phyloP scores from a whole-genome alignment of 2,113 vertebrate species.

The Colius striatus region DNA sequence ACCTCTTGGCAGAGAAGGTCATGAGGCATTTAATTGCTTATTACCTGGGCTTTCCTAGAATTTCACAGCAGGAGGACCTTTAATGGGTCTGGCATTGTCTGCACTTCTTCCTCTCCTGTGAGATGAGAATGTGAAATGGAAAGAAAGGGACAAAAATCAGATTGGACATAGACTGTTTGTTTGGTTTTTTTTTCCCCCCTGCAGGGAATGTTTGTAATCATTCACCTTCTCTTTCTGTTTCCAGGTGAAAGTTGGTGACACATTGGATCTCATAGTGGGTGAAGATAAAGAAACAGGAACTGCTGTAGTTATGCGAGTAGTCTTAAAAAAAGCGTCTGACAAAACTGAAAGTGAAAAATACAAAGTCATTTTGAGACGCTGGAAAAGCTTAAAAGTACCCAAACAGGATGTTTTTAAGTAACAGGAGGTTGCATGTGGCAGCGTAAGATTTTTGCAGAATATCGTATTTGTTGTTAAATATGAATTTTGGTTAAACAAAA shows the following conservation, averaged over 20 bases:
- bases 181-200: no score
- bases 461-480: slow-evolving; percentile 1
- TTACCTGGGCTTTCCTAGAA: not conserved
- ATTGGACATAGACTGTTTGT: not conserved
- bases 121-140: not conserved
- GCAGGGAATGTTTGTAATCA: not conserved
- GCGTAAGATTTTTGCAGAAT: not conserved
- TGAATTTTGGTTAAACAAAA: slow-evolving; percentile 66
- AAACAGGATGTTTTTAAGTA: slow-evolving; percentile 81
- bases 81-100: not conserved
- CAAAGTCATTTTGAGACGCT: slow-evolving; percentile 87
- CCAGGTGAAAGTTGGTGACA: slow-evolving; percentile 93
- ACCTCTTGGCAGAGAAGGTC: not conserved
- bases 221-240: not conserved
- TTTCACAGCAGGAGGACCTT: not conserved
- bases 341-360: slow-evolving; percentile 82
- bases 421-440: not conserved
- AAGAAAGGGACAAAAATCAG: not conserved
- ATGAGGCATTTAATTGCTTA: not conserved
- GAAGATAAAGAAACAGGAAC: slow-evolving; percentile 84
- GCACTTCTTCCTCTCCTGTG: not conserved
- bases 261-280: slow-evolving; percentile 85
- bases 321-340: slow-evolving; percentile 80
- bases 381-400: slow-evolving; percentile 86
- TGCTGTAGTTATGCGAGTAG: slow-evolving; percentile 86